A percentile compares a stretch with the other conserved stretches of the same genome.
These are phyloP conservation scores for Liolophura sinensis DNA, from an alignment of 1,140 invertebrate genomes.

Conservation along the genomic window DNA sequence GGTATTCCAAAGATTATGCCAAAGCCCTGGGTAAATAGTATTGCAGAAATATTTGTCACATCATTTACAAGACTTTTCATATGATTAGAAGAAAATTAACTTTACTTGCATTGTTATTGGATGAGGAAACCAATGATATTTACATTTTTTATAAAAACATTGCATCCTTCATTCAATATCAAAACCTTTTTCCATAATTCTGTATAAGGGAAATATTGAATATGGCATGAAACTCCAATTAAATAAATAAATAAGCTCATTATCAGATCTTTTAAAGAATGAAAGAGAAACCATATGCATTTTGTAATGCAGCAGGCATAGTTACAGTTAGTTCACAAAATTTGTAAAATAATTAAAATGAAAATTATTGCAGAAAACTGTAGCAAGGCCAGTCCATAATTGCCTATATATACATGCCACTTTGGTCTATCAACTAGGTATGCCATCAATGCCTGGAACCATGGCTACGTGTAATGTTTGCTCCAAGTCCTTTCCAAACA, in stretches of 20 bases:
- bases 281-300: no score
- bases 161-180: background rate
- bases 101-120: background rate
- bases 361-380: no score
- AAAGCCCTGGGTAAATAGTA: constrained; percentile 27
- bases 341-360: no score
- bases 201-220: no score
- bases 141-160: background rate
- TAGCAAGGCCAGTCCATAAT: no score
- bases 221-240: no score
- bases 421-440: no score
- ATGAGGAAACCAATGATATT: background rate
- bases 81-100: background rate
- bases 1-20: constrained; percentile 45
- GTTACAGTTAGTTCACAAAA: background rate
- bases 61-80: background rate
- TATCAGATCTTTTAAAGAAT: no score
- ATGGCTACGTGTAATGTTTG: constrained; percentile 12
- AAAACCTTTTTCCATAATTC: background rate
- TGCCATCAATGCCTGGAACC: no score
- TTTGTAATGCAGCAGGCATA: no score
- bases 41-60: background rate
- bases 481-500: constrained; percentile 25
- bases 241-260: no score
- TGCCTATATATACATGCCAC: no score